Conservation (phyloP, 2,113 vertebrate genomes). For the Perca fluviatilis region DNA sequence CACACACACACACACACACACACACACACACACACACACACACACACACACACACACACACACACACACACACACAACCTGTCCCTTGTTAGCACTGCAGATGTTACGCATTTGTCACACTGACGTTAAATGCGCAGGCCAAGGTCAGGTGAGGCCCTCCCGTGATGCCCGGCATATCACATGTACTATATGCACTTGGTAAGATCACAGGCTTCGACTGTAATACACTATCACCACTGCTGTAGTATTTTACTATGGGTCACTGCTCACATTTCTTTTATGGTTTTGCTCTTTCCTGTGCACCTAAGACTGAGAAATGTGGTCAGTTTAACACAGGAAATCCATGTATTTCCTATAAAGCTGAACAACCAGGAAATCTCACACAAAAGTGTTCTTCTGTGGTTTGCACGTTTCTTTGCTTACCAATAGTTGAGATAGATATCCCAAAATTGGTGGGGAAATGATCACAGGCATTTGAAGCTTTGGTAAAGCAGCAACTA, state of each 20-base stretch:
- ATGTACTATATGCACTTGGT: slow-evolving; percentile 15
- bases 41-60: slow-evolving; percentile 15
- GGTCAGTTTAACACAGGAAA: background rate
- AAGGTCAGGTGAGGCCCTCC: slow-evolving; percentile 28
- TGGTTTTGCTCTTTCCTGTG: background rate
- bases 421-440: background rate
- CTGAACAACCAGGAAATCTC: background rate
- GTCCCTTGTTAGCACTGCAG: slow-evolving; percentile 52
- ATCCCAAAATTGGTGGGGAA: background rate
- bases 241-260: background rate
- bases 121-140: slow-evolving; percentile 43
- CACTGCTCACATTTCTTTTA: background rate
- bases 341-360: background rate
- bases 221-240: slow-evolving; percentile 17
- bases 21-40: slow-evolving; percentile 3
- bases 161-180: slow-evolving; percentile 9
- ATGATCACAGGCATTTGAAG: background rate
- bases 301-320: background rate
- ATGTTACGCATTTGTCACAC: slow-evolving; percentile 75
- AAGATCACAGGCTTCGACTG: background rate
- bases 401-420: background rate
- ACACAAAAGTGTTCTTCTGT: background rate
- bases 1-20: slow-evolving; percentile 2
- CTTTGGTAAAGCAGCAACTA: background rate
- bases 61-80: slow-evolving; percentile 12